A percentile compares a stretch with the other conserved stretches of the same genome.
These are phyloP conservation scores for Trichechus manatus DNA, from an alignment of 2,113 vertebrate genomes.

Conservation along the genomic window DNA sequence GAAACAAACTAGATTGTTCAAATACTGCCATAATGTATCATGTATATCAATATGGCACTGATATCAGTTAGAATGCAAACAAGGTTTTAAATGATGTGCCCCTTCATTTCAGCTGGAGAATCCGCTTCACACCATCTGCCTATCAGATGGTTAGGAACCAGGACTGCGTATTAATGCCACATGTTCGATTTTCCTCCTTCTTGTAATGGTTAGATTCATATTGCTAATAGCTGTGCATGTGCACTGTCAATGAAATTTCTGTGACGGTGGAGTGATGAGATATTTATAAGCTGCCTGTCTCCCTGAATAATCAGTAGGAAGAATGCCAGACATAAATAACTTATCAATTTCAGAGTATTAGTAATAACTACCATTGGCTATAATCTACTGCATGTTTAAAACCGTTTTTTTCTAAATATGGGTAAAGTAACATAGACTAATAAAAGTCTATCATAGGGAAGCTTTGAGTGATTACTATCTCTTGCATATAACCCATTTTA, in stretches of 20 bases:
- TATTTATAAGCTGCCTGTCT: constrained; percentile 94
- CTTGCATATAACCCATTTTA: constrained; percentile 72
- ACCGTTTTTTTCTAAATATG: constrained; percentile 78
- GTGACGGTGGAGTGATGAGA: constrained; percentile 94
- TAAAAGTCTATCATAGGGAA: constrained; percentile 38
- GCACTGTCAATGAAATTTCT: constrained; percentile 93
- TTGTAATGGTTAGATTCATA: constrained; percentile 92
- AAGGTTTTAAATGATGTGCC: constrained; percentile 99
- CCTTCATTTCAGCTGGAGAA: constrained; percentile 96
- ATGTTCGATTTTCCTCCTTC: constrained; percentile 94
- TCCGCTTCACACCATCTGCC: constrained; percentile 97
- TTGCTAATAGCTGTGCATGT: constrained; percentile 95
- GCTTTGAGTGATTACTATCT: background rate
- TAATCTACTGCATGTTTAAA: constrained; percentile 82
- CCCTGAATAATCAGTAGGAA: constrained; percentile 92
- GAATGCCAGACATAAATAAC: constrained; percentile 91
- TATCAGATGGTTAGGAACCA: constrained; percentile 97
- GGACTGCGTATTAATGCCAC: constrained; percentile 96
- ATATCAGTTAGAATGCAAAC: constrained; percentile 99
- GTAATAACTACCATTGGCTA: constrained; percentile 86
- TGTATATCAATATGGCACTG: constrained; percentile 99
- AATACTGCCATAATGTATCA: constrained; percentile 97
- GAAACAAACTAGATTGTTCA: constrained; percentile 93
- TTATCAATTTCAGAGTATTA: constrained; percentile 91
- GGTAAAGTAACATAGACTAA: constrained; percentile 72